Conservation (phyloP, 2,888 invertebrate species). For the Erpobdella octoculata region DNA sequence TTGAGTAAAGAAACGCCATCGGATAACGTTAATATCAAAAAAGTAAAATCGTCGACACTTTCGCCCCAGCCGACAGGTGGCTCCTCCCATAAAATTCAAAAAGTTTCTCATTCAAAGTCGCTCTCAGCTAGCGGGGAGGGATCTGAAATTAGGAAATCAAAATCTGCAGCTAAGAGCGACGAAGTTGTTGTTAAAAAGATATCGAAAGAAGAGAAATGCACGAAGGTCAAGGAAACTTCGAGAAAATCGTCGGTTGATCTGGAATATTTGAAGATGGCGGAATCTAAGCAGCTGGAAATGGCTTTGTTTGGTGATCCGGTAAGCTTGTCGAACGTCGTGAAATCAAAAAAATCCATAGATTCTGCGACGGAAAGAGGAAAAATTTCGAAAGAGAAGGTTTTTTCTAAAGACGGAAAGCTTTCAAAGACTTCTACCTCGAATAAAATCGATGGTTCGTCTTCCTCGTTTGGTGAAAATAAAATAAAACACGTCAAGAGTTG, state of each 20-base stretch:
- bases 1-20: no score
- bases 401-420: background rate
- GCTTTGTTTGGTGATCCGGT: background rate
- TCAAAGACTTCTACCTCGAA: background rate
- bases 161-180: no score
- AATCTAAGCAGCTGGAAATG: background rate
- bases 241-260: background rate
- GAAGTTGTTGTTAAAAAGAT: background rate
- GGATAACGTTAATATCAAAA: no score
- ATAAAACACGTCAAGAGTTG: background rate
- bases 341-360: no score
- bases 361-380: background rate
- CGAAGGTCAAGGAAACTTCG: background rate
- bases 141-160: background rate
- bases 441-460: background rate
- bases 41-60: no score
- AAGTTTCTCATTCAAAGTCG: no score
- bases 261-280: background rate
- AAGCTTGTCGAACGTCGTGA: background rate
- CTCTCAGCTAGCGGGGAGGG: no score
- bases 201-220: background rate
- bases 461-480: background rate
- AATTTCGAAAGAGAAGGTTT: background rate
- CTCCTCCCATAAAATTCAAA: no score
- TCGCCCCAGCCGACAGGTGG: no score